Evolutionary conservation across 2,888 invertebrate genomes (phyloP).

Genomic region (Acrobasis suavella): DNA sequence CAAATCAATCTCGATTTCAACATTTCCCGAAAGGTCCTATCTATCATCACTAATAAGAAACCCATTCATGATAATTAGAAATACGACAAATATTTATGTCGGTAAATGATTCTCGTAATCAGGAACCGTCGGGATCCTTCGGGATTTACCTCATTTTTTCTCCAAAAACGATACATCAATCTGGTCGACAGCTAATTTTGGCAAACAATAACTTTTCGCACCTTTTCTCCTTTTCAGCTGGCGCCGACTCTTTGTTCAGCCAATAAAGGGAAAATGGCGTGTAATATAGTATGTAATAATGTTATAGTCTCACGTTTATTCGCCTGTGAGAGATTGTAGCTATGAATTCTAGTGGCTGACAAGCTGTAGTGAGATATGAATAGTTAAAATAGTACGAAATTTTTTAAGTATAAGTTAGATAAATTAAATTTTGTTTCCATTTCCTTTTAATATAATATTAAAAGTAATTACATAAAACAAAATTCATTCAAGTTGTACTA

Average conservation of each 20-base stretch:
- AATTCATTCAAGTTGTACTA: too few relatives aligned
- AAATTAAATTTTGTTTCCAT: too few relatives aligned
- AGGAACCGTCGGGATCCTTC: conserved; percentile 25
- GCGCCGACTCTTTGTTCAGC: conserved; percentile 42
- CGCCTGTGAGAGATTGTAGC: conserved; percentile 22
- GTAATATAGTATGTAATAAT: conserved; percentile 40
- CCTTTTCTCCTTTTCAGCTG: conserved; percentile 47
- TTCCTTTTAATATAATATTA: too few relatives aligned
- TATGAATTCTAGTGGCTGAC: conserved; percentile 20
- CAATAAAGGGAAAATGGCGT: conserved; percentile 43
- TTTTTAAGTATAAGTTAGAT: too few relatives aligned
- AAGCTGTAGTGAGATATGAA: conserved; percentile 5
- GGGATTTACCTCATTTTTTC: conserved; percentile 45
- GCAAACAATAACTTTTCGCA: conserved; percentile 66
- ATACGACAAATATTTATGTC: conserved; percentile 11
- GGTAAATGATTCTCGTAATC: conserved; percentile 33
- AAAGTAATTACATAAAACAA: too few relatives aligned
- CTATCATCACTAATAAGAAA: conserved; percentile 2
- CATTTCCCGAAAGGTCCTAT: not conserved
- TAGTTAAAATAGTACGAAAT: too few relatives aligned
- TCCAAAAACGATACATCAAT: conserved; percentile 61
- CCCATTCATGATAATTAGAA: conserved; percentile 9
- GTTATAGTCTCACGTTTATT: conserved; percentile 34
- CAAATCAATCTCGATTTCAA: not conserved
- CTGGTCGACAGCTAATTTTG: conserved; percentile 65